Base-by-base conservation (phyloP, 37 sponge, comb jelly and placozoan genomes). In the Oscarella lobularis region DNA sequence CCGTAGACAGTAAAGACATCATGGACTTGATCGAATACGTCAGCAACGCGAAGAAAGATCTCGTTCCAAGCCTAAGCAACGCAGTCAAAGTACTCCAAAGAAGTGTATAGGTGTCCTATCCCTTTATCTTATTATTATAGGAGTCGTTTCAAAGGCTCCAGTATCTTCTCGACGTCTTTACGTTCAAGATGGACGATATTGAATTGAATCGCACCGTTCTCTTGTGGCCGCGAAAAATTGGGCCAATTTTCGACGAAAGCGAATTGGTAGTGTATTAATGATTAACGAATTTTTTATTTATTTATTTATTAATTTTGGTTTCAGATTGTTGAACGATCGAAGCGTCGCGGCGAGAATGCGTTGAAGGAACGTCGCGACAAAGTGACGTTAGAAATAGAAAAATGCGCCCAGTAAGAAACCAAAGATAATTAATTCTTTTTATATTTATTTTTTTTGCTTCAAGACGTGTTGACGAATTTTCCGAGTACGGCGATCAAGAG, bases 1-100 rank as follows among this genome's bases (percentile, higher is more conserved):
- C 99, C 27, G 84, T 71, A 14, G 92, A 94, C 35, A 92, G 90
- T 34, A 76, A 79, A 3, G 90, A 98, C 73, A 94, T 98, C 88
- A 91, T 91, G 65, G 90, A 89, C 3, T 74, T 91, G 66, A 78
- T 91, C 9, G 78, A 68, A 20, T 94, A 85, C 82, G 91, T 94
- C 60, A 87, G 84, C 41, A 29, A 65, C n/a, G 82, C 95, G 1
- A 77, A 76, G 38, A 55, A 79, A 1, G 80, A 81, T 27, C 76
- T 89, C 4, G 80, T 98, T 29, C 74, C 39, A 0, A 54, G 77
- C 31, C 84, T 88, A 60, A 68, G 41, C 38, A 72, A 80, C 29
- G 74, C 48, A 34, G 85, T 96, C 3, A 38, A 85, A 37, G 83
- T 83, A 37, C 60, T 48, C 60, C 9, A 48, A 27, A 48, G 60